A percentile compares a stretch with the other conserved stretches of the same genome.
phyloP scores from a whole-genome alignment of 2,888 invertebrate species.

The Dusona sp. region DNA sequence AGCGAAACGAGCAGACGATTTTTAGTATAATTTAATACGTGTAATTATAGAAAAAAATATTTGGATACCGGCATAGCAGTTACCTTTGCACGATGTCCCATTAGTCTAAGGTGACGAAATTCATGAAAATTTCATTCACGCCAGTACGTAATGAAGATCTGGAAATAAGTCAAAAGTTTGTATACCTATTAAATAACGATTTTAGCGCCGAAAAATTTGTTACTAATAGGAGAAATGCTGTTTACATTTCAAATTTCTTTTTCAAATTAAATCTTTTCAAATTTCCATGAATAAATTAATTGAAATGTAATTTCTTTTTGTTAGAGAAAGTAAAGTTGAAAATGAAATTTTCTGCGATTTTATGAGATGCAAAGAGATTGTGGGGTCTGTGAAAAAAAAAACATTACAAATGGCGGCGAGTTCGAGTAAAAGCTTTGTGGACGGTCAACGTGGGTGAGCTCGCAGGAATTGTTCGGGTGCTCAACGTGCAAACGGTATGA shows the following conservation, averaged over 20 bases:
- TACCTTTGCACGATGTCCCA: background rate
- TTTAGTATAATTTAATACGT: background rate
- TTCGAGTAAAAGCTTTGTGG: background rate
- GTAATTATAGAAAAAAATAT: background rate
- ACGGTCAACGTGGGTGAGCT: constrained; percentile 40
- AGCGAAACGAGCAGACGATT: background rate
- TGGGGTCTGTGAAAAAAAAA: background rate
- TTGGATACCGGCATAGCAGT: background rate
- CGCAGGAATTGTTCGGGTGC: background rate
- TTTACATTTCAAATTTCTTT: background rate
- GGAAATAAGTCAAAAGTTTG: background rate
- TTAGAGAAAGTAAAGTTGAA: background rate
- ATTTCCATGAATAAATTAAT: no score
- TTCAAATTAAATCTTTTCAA: no score
- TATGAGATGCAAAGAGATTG: background rate
- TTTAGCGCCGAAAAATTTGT: background rate
- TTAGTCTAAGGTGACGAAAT: background rate
- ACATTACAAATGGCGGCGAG: background rate
- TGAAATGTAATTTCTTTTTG: background rate
- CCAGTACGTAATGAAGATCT: background rate
- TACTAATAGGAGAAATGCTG: background rate
- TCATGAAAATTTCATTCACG: background rate
- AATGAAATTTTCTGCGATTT: background rate
- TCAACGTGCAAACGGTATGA: constrained; percentile 8
- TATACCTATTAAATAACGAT: background rate